Evolutionary conservation across 1,140 invertebrate genomes (phyloP).

Genomic region (Drosophila guanche): DNA sequence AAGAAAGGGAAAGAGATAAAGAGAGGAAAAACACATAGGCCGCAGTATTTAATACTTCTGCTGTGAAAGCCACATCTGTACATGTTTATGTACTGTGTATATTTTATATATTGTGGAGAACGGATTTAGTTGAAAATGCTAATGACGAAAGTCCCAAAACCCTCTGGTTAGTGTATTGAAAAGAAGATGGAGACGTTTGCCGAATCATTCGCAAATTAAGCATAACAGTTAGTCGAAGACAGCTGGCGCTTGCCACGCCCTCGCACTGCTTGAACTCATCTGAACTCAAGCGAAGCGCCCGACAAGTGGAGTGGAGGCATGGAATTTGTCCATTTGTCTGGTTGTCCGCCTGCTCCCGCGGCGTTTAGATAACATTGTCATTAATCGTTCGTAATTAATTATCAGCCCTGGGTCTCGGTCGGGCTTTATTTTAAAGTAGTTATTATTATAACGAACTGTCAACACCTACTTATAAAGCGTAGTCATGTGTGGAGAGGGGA

Average conservation of each 20-base stretch:
- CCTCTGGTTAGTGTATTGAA: not conserved
- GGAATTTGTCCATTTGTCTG: conserved; percentile 3
- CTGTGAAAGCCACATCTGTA: no score
- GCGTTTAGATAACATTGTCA: conserved; percentile 70
- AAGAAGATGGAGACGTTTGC: conserved; percentile 28
- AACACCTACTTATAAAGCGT: conserved; percentile 65
- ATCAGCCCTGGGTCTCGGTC: conserved; percentile 30
- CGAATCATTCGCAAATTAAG: conserved; percentile 60
- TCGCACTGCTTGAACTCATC: conserved; percentile 55
- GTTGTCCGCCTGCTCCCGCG: conserved; percentile 4
- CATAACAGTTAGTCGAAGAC: conserved; percentile 40
- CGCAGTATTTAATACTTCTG: no score
- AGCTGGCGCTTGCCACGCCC: conserved; percentile 41
- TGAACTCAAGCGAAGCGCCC: conserved; percentile 59
- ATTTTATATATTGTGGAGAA: no score
- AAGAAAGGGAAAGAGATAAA: no score
- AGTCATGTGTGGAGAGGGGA: conserved; percentile 3
- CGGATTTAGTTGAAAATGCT: no score
- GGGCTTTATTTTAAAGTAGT: conserved; percentile 73
- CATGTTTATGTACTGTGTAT: no score
- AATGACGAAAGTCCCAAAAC: not conserved
- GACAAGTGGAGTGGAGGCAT: conserved; percentile 17
- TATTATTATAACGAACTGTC: conserved; percentile 77
- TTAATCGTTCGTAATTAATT: conserved; percentile 79
- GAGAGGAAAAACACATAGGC: no score